A percentile compares a stretch with the other conserved stretches of the same genome.
Conservation (phyloP, 2,113 vertebrate species). For the Scatophagus argus region DNA sequence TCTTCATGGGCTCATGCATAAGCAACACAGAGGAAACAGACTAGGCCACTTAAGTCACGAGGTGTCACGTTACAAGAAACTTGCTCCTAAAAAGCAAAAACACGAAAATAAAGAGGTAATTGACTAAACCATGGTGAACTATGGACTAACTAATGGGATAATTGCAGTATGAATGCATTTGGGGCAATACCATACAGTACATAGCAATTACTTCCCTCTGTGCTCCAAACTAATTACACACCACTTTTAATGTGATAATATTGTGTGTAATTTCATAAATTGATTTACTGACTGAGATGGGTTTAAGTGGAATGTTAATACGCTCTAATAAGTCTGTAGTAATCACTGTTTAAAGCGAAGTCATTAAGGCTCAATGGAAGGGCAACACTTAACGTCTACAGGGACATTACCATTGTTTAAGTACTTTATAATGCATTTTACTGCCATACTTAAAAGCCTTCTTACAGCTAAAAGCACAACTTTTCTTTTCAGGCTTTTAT, state of each 20-base stretch:
- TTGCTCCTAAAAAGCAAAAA: background rate
- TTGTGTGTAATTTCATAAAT: conserved; percentile 28
- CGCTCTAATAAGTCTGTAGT: conserved; percentile 42
- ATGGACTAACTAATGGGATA: conserved; percentile 43
- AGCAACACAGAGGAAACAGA: conserved; percentile 27
- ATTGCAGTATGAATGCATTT: conserved; percentile 25
- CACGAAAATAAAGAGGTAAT: conserved; percentile 33
- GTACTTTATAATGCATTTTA: conserved; percentile 48
- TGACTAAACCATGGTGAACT: conserved; percentile 33
- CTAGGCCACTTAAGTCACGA: conserved; percentile 21
- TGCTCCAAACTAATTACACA: conserved; percentile 54
- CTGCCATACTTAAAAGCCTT: conserved; percentile 44
- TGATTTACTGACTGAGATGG: conserved; percentile 24
- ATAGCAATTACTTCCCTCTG: conserved; percentile 37
- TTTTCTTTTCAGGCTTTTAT: conserved; percentile 49
- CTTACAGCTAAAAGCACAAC: conserved; percentile 43
- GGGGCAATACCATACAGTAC: conserved; percentile 26
- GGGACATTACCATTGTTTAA: conserved; percentile 25
- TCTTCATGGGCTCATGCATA: conserved; percentile 63
- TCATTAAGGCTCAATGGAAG: conserved; percentile 20
- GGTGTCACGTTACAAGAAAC: conserved; percentile 22
- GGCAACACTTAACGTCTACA: background rate
- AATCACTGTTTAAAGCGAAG: conserved; percentile 27
- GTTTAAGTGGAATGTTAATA: conserved; percentile 53
- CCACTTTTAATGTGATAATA: conserved; percentile 46